These are phyloP conservation scores for Chroicocephalus ridibundus DNA, from an alignment of 2,113 vertebrate species.

Conservation along the genomic window DNA sequence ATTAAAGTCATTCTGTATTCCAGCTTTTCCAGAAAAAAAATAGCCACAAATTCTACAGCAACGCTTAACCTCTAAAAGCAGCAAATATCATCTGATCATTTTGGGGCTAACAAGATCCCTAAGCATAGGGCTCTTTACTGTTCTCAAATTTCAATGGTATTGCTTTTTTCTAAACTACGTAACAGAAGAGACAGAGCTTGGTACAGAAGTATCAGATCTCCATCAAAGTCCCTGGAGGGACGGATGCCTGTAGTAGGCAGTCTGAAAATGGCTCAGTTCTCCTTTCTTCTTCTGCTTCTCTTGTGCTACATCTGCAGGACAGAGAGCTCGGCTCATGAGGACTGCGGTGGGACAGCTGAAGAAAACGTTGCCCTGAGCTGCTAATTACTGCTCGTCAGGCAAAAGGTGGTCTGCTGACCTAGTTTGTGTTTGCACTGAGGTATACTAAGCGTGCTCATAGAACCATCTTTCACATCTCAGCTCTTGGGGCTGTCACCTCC, in stretches of 20 bases:
- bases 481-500: not conserved
- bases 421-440: not conserved
- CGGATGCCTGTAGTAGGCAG: not conserved
- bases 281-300: not conserved
- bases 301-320: not conserved
- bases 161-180: not conserved
- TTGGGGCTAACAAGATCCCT: not conserved
- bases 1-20: not conserved
- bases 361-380: not conserved
- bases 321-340: not conserved
- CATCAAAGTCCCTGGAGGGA: not conserved
- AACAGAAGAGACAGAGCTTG: not conserved
- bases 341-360: not conserved
- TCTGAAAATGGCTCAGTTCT: not conserved
- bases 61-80: not conserved
- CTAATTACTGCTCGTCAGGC: not conserved
- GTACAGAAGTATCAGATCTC: not conserved
- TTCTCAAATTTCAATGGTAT: not conserved
- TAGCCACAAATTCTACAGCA: not conserved
- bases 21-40: not conserved
- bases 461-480: not conserved
- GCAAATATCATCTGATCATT: not conserved
- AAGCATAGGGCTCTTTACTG: not conserved
- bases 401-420: not conserved
- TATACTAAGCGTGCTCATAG: not conserved